A percentile compares a stretch with the other conserved stretches of the same genome.
Evolutionary conservation across 2,113 vertebrate genomes (phyloP).

Genomic region (Perca fluviatilis): DNA sequence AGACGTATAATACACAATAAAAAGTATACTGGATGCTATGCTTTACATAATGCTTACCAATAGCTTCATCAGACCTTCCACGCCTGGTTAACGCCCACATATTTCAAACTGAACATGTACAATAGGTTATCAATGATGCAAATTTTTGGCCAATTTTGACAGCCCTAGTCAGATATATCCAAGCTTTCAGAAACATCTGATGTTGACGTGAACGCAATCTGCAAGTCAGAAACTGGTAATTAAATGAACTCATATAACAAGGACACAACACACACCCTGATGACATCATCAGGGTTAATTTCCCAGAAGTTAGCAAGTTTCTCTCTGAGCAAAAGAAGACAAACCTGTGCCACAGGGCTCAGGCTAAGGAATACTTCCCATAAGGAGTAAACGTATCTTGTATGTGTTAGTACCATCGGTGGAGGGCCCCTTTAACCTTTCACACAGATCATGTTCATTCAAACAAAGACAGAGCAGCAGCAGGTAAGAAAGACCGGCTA

Average conservation of each 20-base stretch:
- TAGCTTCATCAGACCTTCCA: not conserved
- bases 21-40: not conserved
- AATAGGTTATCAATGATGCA: too few relatives aligned
- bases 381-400: not conserved
- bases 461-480: not conserved
- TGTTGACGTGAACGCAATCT: not conserved
- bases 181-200: not conserved
- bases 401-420: not conserved
- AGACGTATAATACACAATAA: too few relatives aligned
- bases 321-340: not conserved
- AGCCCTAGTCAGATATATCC: not conserved
- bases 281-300: not conserved
- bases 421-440: conserved; percentile 65
- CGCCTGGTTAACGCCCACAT: not conserved
- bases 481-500: not conserved
- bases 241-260: too few relatives aligned
- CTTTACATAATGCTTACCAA: not conserved
- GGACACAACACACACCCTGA: not conserved
- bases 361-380: too few relatives aligned
- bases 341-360: not conserved
- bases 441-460: conserved; percentile 42
- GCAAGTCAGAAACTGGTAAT: not conserved
- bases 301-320: not conserved
- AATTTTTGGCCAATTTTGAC: not conserved
- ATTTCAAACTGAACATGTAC: not conserved